A percentile compares a stretch with the other conserved stretches of the same genome.
Conservation (phyloP, 92 coral and sea anemone genomes). For the Heliopora coerulea region DNA sequence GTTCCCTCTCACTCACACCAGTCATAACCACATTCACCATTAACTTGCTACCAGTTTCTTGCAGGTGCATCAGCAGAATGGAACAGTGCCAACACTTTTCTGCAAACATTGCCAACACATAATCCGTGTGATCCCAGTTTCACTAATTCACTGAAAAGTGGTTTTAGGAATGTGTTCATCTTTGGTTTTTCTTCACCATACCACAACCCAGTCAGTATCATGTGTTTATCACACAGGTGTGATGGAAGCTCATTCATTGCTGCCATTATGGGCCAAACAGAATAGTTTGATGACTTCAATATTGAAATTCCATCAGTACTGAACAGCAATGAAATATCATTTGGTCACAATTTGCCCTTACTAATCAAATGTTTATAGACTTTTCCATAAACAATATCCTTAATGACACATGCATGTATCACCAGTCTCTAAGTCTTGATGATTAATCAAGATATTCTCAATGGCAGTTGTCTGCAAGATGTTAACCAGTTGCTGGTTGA, state of each 20-base stretch:
- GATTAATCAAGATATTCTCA: no score
- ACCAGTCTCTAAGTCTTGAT: no score
- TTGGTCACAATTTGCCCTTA: no score
- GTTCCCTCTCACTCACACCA: background rate
- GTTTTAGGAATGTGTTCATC: constrained; percentile 3
- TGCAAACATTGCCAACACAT: background rate
- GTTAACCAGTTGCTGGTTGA: no score
- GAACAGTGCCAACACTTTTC: background rate
- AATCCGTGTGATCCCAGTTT: background rate
- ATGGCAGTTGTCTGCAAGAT: no score
- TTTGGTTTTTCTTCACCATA: background rate
- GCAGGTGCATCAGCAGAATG: background rate
- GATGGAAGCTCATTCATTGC: constrained; percentile 1
- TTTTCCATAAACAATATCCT: no score
- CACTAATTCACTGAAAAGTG: background rate
- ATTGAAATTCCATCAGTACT: background rate
- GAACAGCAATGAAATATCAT: background rate
- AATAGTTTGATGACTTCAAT: background rate
- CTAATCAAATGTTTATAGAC: no score
- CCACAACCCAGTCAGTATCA: constrained; percentile 1
- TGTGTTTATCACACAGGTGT: background rate
- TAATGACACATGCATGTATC: no score
- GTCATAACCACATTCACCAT: constrained; percentile 1
- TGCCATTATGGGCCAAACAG: constrained; percentile 5
- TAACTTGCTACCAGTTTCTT: background rate